Evolutionary conservation across 2,888 invertebrate genomes (phyloP).

Genomic region (Tachina grossa): DNA sequence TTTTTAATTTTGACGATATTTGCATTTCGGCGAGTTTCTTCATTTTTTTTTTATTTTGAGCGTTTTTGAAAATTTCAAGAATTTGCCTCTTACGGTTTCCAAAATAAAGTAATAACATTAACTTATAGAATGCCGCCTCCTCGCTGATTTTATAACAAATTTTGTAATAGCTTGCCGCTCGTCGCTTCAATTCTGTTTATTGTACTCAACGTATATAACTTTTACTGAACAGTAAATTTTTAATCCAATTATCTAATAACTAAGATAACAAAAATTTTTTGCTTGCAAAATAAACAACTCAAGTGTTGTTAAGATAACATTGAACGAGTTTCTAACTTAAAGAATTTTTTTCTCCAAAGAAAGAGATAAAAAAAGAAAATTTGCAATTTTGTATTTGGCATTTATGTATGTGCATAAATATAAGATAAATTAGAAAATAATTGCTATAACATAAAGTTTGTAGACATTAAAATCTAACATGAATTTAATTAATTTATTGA

Average conservation of each 20-base stretch:
- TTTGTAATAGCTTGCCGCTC: not conserved
- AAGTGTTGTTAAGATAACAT: conserved; percentile 14
- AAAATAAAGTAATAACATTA: too few relatives aligned
- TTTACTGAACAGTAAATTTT: not conserved
- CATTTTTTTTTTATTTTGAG: too few relatives aligned
- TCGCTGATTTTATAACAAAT: too few relatives aligned
- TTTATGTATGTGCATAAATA: not conserved
- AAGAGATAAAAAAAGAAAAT: not conserved
- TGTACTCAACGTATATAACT: not conserved
- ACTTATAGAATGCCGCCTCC: too few relatives aligned
- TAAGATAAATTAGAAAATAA: not conserved
- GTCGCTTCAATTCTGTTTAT: not conserved
- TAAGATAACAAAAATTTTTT: conserved; percentile 1
- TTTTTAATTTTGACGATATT: too few relatives aligned
- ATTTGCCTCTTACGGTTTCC: too few relatives aligned
- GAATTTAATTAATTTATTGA: conserved; percentile 56
- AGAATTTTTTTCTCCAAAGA: not conserved
- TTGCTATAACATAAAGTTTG: conserved; percentile 12
- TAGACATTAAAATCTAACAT: conserved; percentile 14
- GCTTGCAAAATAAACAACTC: not conserved
- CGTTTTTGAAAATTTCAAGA: too few relatives aligned
- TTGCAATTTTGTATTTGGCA: not conserved
- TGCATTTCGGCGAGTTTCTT: too few relatives aligned
- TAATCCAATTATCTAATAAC: conserved; percentile 5
- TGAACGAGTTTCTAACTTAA: conserved; percentile 38